phyloP scores from a whole-genome alignment of 2,888 invertebrate species.

The Dasysyrphus albostriatus region DNA sequence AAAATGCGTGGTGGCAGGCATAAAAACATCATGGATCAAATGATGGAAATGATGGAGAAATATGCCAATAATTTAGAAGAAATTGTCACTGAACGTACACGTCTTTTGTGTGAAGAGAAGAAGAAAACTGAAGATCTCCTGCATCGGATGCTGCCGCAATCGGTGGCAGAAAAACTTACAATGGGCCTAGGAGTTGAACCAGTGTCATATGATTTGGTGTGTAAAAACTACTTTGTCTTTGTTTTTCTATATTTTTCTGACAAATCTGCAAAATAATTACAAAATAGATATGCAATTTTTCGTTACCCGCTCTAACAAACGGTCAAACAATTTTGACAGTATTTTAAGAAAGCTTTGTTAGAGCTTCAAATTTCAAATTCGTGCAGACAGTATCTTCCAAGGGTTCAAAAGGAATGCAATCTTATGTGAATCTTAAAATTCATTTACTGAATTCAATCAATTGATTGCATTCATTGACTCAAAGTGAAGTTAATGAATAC shows the following conservation, averaged over 20 bases:
- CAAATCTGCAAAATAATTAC: no score
- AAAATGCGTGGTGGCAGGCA: constrained; percentile 94
- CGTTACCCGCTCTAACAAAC: no score
- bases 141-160: constrained; percentile 97
- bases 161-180: constrained; percentile 94
- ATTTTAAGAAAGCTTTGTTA: no score
- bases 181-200: constrained; percentile 95
- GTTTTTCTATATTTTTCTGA: neutral
- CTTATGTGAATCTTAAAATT: no score
- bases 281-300: no score
- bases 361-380: no score
- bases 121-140: constrained; percentile 96
- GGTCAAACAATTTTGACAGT: no score
- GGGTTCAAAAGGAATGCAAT: no score
- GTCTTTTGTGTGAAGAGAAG: constrained; percentile 95
- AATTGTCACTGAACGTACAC: constrained; percentile 95
- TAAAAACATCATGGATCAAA: constrained; percentile 97
- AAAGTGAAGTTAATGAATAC: no score
- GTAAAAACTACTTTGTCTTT: neutral
- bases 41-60: constrained; percentile 99
- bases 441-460: no score
- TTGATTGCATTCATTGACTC: no score
- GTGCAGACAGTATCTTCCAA: no score
- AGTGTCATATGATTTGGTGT: constrained; percentile 94
- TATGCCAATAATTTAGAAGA: constrained; percentile 98